Evolutionary conservation across 2,113 vertebrate species (phyloP), one percentile per base, ranked within the genome.

Genomic region (Caranx melampygus): DNA sequence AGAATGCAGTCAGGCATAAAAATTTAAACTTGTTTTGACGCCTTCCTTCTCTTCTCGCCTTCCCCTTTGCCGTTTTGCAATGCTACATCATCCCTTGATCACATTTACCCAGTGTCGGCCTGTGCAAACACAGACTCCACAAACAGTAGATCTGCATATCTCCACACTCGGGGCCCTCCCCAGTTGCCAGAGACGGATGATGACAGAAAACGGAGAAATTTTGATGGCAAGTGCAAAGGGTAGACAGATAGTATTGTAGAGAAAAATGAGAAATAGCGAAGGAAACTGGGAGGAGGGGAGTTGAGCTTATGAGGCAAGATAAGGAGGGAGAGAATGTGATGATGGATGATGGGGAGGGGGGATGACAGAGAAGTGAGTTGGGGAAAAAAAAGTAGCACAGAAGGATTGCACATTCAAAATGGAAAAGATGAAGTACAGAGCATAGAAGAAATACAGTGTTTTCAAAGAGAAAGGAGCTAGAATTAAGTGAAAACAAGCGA

Each of bases 211-310:
- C 82, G 51, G 70, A 87, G 69, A 84, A 31, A 73, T 71, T 83
- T 72, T 78, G 81, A 88, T 79, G 62, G 65, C 62, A 75, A 73
- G 71, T 59, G 76, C 65, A 82, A 62, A 88, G 44, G 69, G 73
- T 79, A 67, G 87, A 81, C 69, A 68, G 83, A 82, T 70, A 72
- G 33, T 70, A 72, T 75, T 70, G 76, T 82, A 31, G 57, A 60
- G 70, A 67, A 77, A 91, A 86, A 89, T 82, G 78, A 81, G 75
- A 77, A 86, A 78, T 75, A 73, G 72, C 1, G 16, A 78, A n/a
- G 40, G 45, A 62, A 84, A 65, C 16, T 49, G n/a, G 65, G 26
- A 37, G 45, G 60, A 34, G 45, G 40, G 40, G 5, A 8, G 18
- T 31, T 15, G 67, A 67, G 65, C 31, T 69, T 81, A 71, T 86